phyloP scores from a whole-genome alignment of 2,888 invertebrate species.

The Tachystola acroxantha region DNA sequence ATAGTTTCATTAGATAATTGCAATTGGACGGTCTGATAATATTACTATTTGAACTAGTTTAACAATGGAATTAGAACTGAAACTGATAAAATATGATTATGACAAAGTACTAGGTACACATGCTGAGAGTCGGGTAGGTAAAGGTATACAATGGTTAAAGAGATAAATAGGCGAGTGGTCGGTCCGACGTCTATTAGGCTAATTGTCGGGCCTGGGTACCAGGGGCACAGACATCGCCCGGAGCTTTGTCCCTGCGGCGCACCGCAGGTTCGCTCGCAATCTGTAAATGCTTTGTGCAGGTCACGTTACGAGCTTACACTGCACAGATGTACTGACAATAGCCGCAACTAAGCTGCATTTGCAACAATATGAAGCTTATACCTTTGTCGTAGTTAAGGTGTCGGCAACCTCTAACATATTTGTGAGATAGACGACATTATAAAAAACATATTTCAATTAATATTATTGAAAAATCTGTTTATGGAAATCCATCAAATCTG shows the following conservation, averaged over 20 bases:
- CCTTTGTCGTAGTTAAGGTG: too few relatives aligned
- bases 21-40: not conserved
- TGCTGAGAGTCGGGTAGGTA: constrained; percentile 13
- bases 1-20: not conserved
- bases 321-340: constrained; percentile 1
- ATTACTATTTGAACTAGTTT: not conserved
- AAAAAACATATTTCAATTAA: too few relatives aligned
- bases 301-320: constrained; percentile 28
- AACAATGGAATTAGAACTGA: too few relatives aligned
- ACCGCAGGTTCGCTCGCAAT: constrained; percentile 46
- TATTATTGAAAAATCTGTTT: too few relatives aligned
- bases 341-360: constrained; percentile 12
- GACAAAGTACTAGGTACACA: too few relatives aligned
- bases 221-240: constrained; percentile 32
- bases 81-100: too few relatives aligned
- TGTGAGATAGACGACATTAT: too few relatives aligned
- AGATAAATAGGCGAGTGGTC: constrained; percentile 17
- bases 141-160: constrained; percentile 24
- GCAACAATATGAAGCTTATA: too few relatives aligned
- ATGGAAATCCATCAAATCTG: too few relatives aligned
- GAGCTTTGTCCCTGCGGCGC: constrained; percentile 43
- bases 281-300: constrained; percentile 50
- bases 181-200: constrained; percentile 47
- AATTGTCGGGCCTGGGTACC: constrained; percentile 37
- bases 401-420: too few relatives aligned